phyloP scores from a whole-genome alignment of 2,113 vertebrate genomes.

The Dasyurus viverrinus region DNA sequence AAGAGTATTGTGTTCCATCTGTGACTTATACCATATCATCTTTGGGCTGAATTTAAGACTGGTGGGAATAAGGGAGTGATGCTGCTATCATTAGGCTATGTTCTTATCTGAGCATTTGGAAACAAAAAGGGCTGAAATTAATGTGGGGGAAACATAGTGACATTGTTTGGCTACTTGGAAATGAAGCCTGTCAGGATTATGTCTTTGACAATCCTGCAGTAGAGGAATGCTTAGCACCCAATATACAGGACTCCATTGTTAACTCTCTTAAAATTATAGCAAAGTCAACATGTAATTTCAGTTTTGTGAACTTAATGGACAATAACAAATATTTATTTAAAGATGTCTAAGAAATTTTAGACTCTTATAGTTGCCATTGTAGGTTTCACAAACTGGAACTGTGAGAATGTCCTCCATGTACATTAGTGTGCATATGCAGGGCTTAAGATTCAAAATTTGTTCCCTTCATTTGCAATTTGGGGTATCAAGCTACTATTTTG shows the following conservation, averaged over 20 bases:
- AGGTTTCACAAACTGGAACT: background rate
- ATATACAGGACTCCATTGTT: background rate
- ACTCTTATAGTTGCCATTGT: background rate
- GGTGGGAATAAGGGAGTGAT: background rate
- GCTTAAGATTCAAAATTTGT: background rate
- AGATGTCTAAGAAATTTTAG: background rate
- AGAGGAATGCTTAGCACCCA: background rate
- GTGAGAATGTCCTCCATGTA: background rate
- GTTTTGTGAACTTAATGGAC: background rate
- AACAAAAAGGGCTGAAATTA: background rate
- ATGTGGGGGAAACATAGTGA: background rate
- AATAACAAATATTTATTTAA: background rate
- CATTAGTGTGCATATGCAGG: background rate
- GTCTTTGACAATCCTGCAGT: background rate
- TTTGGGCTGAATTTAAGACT: background rate
- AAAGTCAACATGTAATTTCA: background rate
- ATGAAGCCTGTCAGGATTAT: background rate
- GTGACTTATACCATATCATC: background rate
- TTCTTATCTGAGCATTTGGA: background rate
- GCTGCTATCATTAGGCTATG: background rate
- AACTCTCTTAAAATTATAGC: background rate
- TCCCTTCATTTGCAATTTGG: background rate
- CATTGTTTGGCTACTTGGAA: background rate
- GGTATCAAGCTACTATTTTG: background rate
- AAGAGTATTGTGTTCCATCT: background rate